Evolutionary conservation across 2,113 vertebrate species (phyloP).

Genomic region (Megaleporinus macrocephalus): DNA sequence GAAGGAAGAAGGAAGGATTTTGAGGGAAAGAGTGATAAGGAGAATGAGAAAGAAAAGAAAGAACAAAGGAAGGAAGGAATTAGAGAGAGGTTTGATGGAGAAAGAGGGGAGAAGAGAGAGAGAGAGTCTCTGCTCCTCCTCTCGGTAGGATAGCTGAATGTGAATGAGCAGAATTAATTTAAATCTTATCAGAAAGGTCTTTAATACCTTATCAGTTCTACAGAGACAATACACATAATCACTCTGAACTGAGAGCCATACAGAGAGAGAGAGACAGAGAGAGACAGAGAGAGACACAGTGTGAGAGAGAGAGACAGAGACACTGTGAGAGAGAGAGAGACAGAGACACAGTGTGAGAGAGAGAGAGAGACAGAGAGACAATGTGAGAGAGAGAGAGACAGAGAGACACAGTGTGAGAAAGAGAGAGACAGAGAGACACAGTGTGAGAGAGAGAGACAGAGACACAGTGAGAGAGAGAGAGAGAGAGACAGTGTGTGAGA

Average conservation of each 20-base stretch:
- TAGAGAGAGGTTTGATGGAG: background rate
- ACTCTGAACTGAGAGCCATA: slow-evolving; percentile 36
- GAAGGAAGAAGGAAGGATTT: no score
- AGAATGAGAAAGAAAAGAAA: background rate
- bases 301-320: background rate
- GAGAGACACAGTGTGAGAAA: no score
- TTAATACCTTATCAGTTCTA: slow-evolving; percentile 74
- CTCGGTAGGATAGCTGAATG: slow-evolving; percentile 64
- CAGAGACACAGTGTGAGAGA: no score
- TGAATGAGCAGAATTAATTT: slow-evolving; percentile 77
- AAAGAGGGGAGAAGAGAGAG: background rate
- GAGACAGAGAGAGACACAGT: background rate
- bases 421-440: background rate
- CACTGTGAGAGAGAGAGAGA: no score
- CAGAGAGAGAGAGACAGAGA: background rate
- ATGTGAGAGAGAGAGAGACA: background rate
- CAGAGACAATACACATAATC: slow-evolving; percentile 74
- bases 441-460: background rate
- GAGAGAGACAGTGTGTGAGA: no score
- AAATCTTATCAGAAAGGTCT: slow-evolving; percentile 74
- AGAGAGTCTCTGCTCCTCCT: slow-evolving; percentile 55
- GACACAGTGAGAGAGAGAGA: no score
- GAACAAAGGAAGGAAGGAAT: background rate
- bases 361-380: background rate
- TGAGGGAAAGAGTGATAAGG: no score